phyloP scores from a whole-genome alignment of 1,140 invertebrate genomes.

The Heliconius hewitsoni region DNA sequence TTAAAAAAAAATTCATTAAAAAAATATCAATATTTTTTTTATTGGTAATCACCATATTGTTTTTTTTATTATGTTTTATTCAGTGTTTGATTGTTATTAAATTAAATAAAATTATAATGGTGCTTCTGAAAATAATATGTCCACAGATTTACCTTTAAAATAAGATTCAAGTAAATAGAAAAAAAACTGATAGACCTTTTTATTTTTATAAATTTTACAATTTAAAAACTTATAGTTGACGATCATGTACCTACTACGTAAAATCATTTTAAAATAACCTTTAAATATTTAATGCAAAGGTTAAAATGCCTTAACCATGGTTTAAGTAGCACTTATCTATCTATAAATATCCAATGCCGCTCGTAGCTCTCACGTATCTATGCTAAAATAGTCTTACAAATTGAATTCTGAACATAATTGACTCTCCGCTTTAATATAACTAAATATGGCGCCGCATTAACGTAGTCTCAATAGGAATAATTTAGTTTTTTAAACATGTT shows the following conservation, averaged over 20 bases:
- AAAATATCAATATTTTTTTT: too few species aligned
- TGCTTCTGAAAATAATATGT: neutral
- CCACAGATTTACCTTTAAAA: neutral
- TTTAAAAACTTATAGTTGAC: neutral
- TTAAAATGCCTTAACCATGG: neutral
- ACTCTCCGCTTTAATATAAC: slow-evolving; percentile 20
- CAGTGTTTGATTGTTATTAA: too few species aligned
- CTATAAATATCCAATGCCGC: slow-evolving; percentile 24
- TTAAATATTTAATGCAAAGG: neutral
- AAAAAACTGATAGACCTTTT: neutral
- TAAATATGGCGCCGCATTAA: slow-evolving; percentile 34
- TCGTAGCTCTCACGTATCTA: slow-evolving; percentile 15
- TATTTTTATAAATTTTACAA: neutral
- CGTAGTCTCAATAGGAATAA: neutral
- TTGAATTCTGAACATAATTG: slow-evolving; percentile 29
- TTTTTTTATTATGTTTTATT: too few species aligned
- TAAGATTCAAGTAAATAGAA: neutral
- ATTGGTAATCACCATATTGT: too few species aligned
- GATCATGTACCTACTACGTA: neutral
- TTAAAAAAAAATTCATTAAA: too few species aligned
- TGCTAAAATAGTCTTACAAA: slow-evolving; percentile 28
- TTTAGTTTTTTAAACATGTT: neutral
- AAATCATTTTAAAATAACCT: neutral
- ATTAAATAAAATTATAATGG: neutral
- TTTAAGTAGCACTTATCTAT: slow-evolving; percentile 24